phyloP scores from a whole-genome alignment of 2,888 invertebrate species.

The Athetis lepigone region DNA sequence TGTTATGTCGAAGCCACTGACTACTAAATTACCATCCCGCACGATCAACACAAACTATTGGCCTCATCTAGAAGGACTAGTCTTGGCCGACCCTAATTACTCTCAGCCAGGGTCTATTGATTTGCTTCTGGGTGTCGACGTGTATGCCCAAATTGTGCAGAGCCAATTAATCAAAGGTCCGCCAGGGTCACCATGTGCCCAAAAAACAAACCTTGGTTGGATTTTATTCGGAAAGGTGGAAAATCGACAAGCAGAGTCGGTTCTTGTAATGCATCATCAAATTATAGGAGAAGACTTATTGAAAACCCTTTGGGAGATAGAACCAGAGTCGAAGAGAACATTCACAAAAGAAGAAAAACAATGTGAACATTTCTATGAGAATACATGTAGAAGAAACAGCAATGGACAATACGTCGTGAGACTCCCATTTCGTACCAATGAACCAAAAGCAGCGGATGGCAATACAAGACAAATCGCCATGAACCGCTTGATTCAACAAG shows the following conservation, averaged over 20 bases:
- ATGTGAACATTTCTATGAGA: slow-evolving; percentile 15
- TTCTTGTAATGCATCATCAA: slow-evolving; percentile 38
- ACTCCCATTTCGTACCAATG: slow-evolving; percentile 14
- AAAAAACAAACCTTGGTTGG: slow-evolving; percentile 15
- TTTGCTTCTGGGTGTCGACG: slow-evolving; percentile 16
- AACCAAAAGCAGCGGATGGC: slow-evolving; percentile 11
- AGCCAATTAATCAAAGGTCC: slow-evolving; percentile 7
- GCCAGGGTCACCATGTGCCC: slow-evolving; percentile 12
- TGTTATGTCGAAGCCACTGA: slow-evolving; percentile 10
- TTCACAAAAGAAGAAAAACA: slow-evolving; percentile 7
- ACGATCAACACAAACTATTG: slow-evolving; percentile 1
- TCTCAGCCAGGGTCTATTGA: slow-evolving; percentile 13
- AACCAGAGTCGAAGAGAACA: slow-evolving; percentile 10
- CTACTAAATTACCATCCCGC: slow-evolving; percentile 23
- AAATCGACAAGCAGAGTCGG: slow-evolving; percentile 28
- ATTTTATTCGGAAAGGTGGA: slow-evolving; percentile 20
- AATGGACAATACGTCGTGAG: slow-evolving; percentile 18
- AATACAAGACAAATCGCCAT: slow-evolving; percentile 18
- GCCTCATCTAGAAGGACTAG: slow-evolving; percentile 7
- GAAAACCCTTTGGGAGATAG: slow-evolving; percentile 28
- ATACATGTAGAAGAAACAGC: slow-evolving; percentile 4
- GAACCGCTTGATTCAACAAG: slow-evolving; percentile 9
- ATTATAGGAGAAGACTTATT: slow-evolving; percentile 17
- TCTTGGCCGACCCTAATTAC: slow-evolving; percentile 5
- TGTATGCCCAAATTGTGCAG: slow-evolving; percentile 25